phyloP scores from a whole-genome alignment of 1,140 invertebrate genomes.

The Cotesia glomerata region DNA sequence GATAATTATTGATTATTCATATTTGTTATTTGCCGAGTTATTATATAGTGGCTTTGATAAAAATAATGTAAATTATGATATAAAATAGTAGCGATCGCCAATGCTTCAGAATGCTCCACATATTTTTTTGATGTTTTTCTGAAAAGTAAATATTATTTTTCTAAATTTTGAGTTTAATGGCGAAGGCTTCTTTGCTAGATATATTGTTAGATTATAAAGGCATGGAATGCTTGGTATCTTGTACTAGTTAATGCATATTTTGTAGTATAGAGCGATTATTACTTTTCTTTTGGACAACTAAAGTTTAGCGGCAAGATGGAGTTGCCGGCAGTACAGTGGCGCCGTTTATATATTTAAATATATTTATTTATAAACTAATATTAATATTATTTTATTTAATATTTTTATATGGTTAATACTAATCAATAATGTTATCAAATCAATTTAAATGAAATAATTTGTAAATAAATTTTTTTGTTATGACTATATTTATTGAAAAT shows the following conservation, averaged over 20 bases:
- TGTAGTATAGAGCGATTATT: not conserved
- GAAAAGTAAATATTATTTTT: not conserved
- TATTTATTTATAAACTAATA: not conserved
- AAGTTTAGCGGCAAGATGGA: slow-evolving; percentile 9
- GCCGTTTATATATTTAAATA: not conserved
- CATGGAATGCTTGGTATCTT: not conserved
- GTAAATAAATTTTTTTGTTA: no score
- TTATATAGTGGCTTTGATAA: no score
- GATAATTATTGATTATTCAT: no score
- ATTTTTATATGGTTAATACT: not conserved
- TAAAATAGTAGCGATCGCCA: no score
- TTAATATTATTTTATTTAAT: slow-evolving; percentile 3
- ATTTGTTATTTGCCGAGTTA: no score
- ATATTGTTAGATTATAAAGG: no score
- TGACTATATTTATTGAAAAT: no score
- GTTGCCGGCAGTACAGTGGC: slow-evolving; percentile 38
- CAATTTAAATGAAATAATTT: no score
- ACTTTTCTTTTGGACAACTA: not conserved
- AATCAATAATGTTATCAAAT: no score
- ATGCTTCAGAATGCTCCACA: not conserved
- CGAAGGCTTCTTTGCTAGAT: no score
- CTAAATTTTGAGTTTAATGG: not conserved
- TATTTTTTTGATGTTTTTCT: not conserved
- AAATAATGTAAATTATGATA: no score
- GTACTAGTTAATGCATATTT: not conserved